Evolutionary conservation across 2,888 invertebrate species (phyloP), one percentile per base, ranked within the genome.

Genomic region (Pterobdella sp.): DNA sequence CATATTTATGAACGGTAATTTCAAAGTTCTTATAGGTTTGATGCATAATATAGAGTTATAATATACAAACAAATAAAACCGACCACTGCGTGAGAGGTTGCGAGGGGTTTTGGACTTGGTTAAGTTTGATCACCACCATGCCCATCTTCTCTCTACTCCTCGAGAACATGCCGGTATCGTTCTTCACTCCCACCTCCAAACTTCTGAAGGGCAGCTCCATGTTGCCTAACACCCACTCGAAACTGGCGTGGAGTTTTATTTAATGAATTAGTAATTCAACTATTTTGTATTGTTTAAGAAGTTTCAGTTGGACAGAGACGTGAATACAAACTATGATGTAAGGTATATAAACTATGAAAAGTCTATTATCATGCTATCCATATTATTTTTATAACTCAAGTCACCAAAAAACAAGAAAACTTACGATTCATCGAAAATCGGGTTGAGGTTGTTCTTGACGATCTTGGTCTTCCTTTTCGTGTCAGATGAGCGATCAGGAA

Each of bases 361-460:
- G n/a, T n/a, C n/a, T n/a, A n/a, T n/a, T n/a, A n/a, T n/a, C n/a
- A n/a, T n/a, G n/a, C n/a, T n/a, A n/a, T n/a, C n/a, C n/a, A n/a
- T n/a, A n/a, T n/a, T n/a, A n/a, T n/a, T n/a, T n/a, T n/a, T n/a
- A n/a, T n/a, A n/a, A n/a, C n/a, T 42, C 10, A 42, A 42, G 42
- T 42, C 18, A 18, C 7, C 42, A 42, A 42, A 42, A 42, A 42
- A 42, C 42, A 42, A 14, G 36, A 0, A 32, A 14, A 74, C 82
- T 78, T 78, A 84, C 84, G 90, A 90, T 81, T 93, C 92, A 83
- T 95, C 94, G 82, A 90, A 95, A 35, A 90, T 87, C 0, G 94
- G 94, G 87, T 91, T 92, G 81, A 93, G 92, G 81, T 89, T 92
- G 83, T 94, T 93, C 82, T 93, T 93, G 75, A 91, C 85, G n/a